phyloP scores from a whole-genome alignment of 2,113 vertebrate genomes.

The Periophthalmodon schlosseri region DNA sequence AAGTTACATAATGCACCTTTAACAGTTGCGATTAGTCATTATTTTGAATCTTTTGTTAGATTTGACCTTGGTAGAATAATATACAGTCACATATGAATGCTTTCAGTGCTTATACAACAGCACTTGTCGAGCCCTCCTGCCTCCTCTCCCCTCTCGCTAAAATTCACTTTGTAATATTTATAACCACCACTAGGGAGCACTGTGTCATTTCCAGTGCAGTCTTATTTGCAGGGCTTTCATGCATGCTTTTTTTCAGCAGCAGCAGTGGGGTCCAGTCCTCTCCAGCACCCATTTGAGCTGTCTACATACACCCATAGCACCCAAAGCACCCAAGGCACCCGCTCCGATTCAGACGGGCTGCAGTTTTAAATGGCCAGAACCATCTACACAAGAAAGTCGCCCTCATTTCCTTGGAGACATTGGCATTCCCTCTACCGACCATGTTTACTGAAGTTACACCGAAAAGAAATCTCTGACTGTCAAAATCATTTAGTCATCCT shows the following conservation, averaged over 20 bases:
- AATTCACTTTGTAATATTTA: constrained; percentile 18
- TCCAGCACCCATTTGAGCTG: constrained; percentile 42
- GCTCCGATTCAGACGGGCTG: constrained; percentile 36
- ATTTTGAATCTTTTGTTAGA: too few species aligned
- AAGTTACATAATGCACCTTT: too few species aligned
- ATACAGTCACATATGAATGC: background rate
- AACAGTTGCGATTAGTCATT: too few species aligned
- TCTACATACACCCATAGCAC: constrained; percentile 4
- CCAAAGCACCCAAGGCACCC: constrained; percentile 37
- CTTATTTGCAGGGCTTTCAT: background rate
- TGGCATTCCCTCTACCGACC: constrained; percentile 30
- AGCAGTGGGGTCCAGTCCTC: constrained; percentile 24
- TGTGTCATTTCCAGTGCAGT: constrained; percentile 49
- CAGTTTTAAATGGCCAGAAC: constrained; percentile 48
- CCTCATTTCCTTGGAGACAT: background rate
- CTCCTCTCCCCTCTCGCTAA: background rate
- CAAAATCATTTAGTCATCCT: constrained; percentile 3
- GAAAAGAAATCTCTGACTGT: background rate
- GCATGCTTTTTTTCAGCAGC: constrained; percentile 22
- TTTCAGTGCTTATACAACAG: background rate
- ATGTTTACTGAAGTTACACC: constrained; percentile 2
- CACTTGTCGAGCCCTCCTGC: background rate
- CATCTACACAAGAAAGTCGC: constrained; percentile 45
- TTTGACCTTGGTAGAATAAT: too few species aligned
- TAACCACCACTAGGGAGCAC: constrained; percentile 70